Conservation (phyloP, 2,797 vertebrate genomes). For the Petrocephalus sullivani region DNA sequence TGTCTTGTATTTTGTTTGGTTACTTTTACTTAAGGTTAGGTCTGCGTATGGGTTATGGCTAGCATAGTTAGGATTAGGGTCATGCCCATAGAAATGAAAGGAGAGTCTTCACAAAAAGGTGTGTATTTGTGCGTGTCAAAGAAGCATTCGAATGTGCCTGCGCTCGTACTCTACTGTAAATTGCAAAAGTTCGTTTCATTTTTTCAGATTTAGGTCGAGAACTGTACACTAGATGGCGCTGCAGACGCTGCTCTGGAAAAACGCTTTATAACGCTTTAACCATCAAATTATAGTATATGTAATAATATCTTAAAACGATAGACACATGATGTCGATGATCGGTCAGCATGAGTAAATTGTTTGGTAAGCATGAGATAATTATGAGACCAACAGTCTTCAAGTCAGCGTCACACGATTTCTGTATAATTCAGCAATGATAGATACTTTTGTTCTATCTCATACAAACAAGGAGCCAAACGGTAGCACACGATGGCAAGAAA, state of each 20-base stretch:
- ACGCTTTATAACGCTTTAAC: neutral
- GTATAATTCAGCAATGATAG: neutral
- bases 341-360: neutral
- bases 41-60: too few relatives aligned
- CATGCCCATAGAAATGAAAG: too few relatives aligned
- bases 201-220: neutral
- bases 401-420: neutral
- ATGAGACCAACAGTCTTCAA: neutral
- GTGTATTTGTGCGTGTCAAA: too few relatives aligned
- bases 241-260: neutral
- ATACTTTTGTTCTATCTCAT: neutral
- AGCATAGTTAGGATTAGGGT: too few relatives aligned
- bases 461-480: neutral
- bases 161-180: too few relatives aligned
- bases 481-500: neutral
- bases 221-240: neutral
- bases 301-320: neutral
- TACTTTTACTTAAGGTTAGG: neutral
- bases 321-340: neutral
- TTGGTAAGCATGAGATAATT: neutral
- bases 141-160: too few relatives aligned
- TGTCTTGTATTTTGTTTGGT: neutral
- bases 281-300: neutral
- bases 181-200: too few relatives aligned
- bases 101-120: too few relatives aligned